A percentile compares a stretch with the other conserved stretches of the same genome.
phyloP scores from a whole-genome alignment of 2,797 vertebrate genomes.

The Enteromius anoplus region DNA sequence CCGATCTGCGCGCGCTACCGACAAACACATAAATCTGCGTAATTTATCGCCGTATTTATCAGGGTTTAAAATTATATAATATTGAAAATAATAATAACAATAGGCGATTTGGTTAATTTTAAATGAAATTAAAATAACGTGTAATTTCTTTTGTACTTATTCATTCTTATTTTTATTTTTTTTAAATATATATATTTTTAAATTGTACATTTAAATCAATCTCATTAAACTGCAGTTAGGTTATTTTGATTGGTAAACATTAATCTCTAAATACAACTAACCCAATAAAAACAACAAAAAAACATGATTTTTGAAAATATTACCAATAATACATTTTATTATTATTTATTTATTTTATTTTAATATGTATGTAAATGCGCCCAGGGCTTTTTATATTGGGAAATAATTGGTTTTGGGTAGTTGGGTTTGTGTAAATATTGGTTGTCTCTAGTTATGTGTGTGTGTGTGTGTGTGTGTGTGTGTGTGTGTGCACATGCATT shows the following conservation, averaged over 20 bases:
- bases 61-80: neutral
- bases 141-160: too few species aligned
- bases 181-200: too few species aligned
- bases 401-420: neutral
- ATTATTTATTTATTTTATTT: too few species aligned
- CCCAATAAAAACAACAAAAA: too few species aligned
- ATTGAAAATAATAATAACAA: neutral
- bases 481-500: neutral
- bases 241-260: too few species aligned
- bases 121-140: neutral
- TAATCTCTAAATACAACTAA: neutral
- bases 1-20: neutral
- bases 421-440: neutral
- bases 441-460: neutral
- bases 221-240: neutral
- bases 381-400: too few species aligned
- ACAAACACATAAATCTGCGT: neutral
- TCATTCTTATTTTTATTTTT: too few species aligned
- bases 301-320: too few species aligned
- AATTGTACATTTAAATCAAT: too few species aligned
- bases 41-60: neutral
- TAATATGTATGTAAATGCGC: too few species aligned
- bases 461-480: neutral
- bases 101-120: neutral
- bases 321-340: too few species aligned